These are phyloP conservation scores for Nannospalax galili DNA, from an alignment of 2,113 vertebrate species.

Conservation along the genomic window DNA sequence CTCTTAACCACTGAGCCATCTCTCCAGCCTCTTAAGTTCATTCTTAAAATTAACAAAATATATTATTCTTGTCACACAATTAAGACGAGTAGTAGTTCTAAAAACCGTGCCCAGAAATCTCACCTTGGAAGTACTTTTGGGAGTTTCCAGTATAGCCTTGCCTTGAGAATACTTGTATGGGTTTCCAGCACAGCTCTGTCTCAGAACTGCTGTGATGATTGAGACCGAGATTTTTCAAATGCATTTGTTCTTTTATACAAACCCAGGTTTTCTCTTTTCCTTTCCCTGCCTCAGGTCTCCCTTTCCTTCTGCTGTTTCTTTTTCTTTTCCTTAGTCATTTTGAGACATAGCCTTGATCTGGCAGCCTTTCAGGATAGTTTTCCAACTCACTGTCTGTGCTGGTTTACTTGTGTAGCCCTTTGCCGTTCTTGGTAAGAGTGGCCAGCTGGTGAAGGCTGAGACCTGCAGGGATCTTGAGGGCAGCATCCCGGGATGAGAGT, in stretches of 20 bases:
- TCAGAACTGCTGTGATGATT: background rate
- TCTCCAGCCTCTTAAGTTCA: background rate
- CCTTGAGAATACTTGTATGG: background rate
- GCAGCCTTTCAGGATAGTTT: background rate
- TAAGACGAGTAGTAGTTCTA: background rate
- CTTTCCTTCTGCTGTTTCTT: background rate
- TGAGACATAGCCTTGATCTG: background rate
- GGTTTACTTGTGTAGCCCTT: background rate
- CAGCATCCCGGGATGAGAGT: too few species aligned
- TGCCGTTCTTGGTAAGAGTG: background rate
- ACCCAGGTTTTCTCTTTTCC: background rate
- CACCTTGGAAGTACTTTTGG: background rate
- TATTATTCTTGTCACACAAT: background rate
- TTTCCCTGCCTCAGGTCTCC: background rate
- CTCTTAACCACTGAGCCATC: too few species aligned
- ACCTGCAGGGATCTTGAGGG: background rate
- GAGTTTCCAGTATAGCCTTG: background rate
- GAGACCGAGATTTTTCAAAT: background rate
- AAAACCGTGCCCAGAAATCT: background rate
- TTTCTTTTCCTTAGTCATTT: background rate
- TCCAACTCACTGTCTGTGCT: constrained; percentile 12
- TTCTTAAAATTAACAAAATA: background rate
- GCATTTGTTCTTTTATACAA: background rate
- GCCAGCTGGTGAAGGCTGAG: too few species aligned
- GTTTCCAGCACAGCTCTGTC: background rate